A percentile compares a stretch with the other conserved stretches of the same genome.
phyloP scores from a whole-genome alignment of 1,140 invertebrate species.

The Lethrus apterus region DNA sequence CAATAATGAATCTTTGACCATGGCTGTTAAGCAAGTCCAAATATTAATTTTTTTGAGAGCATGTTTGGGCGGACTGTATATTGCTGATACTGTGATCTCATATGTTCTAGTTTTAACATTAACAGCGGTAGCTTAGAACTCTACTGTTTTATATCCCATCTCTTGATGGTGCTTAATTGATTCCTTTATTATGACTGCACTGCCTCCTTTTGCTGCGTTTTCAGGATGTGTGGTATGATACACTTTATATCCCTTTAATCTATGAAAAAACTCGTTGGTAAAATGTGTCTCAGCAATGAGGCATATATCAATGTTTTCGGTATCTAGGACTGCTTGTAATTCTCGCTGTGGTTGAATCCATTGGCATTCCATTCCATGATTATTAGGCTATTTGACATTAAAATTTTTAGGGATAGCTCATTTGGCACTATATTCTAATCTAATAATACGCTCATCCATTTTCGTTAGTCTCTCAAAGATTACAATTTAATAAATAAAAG shows the following conservation, averaged over 20 bases:
- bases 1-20: too few relatives aligned
- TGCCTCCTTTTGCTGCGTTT: constrained; percentile 13
- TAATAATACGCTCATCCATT: constrained; percentile 18
- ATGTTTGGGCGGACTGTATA: not conserved
- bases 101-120: not conserved
- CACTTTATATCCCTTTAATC: too few relatives aligned
- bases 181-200: constrained; percentile 2
- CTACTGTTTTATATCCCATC: not conserved
- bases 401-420: constrained; percentile 17
- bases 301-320: too few relatives aligned
- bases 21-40: not conserved
- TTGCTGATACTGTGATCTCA: not conserved
- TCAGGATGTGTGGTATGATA: constrained; percentile 25
- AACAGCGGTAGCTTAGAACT: constrained; percentile 2
- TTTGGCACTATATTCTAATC: constrained; percentile 17
- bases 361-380: constrained; percentile 31
- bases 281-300: constrained; percentile 27
- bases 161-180: constrained; percentile 1
- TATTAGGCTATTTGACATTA: constrained; percentile 11
- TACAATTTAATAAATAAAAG: too few relatives aligned
- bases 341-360: constrained; percentile 22
- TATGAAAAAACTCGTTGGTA: constrained; percentile 15
- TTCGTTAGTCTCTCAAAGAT: constrained; percentile 13
- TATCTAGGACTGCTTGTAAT: constrained; percentile 24
- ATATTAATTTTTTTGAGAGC: not conserved